Evolutionary conservation across 1,140 invertebrate species (phyloP), one percentile per base, ranked within the genome.

Genomic region (Maniola jurtina): DNA sequence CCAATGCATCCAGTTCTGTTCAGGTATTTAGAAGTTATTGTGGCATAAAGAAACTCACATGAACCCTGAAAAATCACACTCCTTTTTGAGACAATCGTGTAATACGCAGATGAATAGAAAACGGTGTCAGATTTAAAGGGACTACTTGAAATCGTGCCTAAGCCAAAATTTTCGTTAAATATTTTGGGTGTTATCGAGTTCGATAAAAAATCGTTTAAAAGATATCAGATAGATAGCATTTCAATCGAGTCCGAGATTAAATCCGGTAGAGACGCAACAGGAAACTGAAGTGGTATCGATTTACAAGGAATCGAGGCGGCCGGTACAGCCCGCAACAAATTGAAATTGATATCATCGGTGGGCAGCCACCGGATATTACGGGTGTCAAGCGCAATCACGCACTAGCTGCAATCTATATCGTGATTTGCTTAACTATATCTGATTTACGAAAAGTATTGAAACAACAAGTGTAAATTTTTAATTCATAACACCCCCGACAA

Each of bases 271-370:
- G 76, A 80, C 74, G 77, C 79, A 82, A 86, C 79, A 86, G 84
- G 86, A 89, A 89, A 87, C 84, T 86, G 72, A 73, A 86, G 80
- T 80, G 77, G 77, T 83, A 88, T 87, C 85, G 86, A 85, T 87
- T 84, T 77, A 81, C 76, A 84, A 72, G 80, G 77, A 81, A 78
- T 66, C 77, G 76, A 82, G 72, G 76, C 81, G 78, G 82, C 76
- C 68, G 84, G 80, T 84, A 84, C 81, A 76, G 76, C 72, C 78
- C 83, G 81, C 81, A 86, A 88, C 86, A 90, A 88, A 88, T 90
- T 90, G 86, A 90, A 90, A 86, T 88, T 86, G 86, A 90, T 88
- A 90, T 81, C 79, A 90, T 90, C 84, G 82, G 75, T 82, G 77
- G 84, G 77, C 81, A 84, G 73, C 77, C 62, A 66, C 81, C 87